Percentiles rank a stretch among this genome's conserved stretches.
These are phyloP conservation scores for Oeneis ivallda DNA, from an alignment of 2,888 invertebrate species.

Conservation along the genomic window DNA sequence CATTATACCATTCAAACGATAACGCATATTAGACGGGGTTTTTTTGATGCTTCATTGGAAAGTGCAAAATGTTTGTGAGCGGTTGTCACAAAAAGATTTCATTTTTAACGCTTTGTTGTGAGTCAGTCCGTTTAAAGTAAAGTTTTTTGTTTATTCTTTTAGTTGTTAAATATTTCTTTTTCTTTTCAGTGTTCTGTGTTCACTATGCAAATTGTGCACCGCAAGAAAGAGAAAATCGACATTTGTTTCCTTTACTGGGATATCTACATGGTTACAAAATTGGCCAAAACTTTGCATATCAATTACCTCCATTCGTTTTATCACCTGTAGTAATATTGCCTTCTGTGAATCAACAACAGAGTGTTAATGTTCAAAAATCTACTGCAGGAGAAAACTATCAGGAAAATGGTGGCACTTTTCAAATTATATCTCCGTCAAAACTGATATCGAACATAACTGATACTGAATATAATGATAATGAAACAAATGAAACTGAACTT, in stretches of 20 bases:
- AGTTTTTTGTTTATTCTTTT: background rate
- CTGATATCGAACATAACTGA: conserved; percentile 30
- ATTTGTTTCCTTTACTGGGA: conserved; percentile 48
- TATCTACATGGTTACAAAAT: conserved; percentile 48
- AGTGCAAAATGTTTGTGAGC: conserved; percentile 55
- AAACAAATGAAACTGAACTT: conserved; percentile 40
- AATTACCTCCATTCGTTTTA: conserved; percentile 44
- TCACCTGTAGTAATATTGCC: conserved; percentile 51
- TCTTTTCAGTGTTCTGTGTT: conserved; percentile 42
- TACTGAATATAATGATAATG: conserved; percentile 31
- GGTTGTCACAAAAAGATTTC: conserved; percentile 46
- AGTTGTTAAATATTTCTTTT: conserved; percentile 28
- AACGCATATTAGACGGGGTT: conserved; percentile 34
- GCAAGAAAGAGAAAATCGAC: conserved; percentile 36
- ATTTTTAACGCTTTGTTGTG: conserved; percentile 42
- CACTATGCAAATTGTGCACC: conserved; percentile 22
- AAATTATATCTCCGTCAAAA: conserved; percentile 41
- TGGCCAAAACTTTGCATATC: conserved; percentile 46
- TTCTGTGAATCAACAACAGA: conserved; percentile 50
- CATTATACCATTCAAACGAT: conserved; percentile 44
- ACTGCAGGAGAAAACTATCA: conserved; percentile 44
- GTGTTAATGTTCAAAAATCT: conserved; percentile 46
- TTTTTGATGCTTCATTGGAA: conserved; percentile 47
- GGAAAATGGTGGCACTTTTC: conserved; percentile 42
- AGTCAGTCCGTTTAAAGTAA: conserved; percentile 35